Conservation (phyloP, 2,113 vertebrate species). For the Strix uralensis region DNA sequence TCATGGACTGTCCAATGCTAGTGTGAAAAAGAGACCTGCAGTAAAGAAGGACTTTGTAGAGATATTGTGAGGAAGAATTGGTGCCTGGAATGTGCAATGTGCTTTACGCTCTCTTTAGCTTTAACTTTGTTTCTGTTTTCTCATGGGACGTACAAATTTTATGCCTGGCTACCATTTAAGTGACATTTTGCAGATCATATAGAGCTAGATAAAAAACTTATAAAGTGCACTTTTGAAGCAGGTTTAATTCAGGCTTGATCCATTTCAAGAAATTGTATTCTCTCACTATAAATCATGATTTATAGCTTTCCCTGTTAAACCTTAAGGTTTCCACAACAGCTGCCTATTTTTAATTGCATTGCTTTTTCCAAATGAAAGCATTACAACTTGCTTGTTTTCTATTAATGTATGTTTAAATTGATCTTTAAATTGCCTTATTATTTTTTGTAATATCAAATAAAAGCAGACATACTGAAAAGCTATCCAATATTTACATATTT, state of each 20-base stretch:
- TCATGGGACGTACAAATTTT: neutral
- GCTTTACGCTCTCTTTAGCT: neutral
- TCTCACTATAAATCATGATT: conserved; percentile 37
- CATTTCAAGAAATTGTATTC: conserved; percentile 6
- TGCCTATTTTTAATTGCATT: conserved; percentile 20
- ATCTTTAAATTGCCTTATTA: neutral
- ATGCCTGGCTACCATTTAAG: neutral
- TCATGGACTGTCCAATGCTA: neutral
- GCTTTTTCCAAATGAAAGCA: conserved; percentile 5
- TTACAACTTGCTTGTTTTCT: neutral
- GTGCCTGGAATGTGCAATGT: neutral
- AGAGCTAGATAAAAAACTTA: neutral
- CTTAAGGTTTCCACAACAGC: conserved; percentile 1
- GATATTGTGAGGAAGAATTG: neutral
- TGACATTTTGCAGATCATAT: neutral
- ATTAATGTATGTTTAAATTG: neutral
- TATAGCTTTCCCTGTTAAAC: conserved; percentile 4
- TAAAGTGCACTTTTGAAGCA: neutral
- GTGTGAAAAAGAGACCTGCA: neutral
- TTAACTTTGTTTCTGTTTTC: neutral
- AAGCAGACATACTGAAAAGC: neutral
- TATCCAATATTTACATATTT: conserved; percentile 1
- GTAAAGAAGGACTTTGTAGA: neutral
- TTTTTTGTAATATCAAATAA: neutral
- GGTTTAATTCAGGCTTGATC: conserved; percentile 10